Evolutionary conservation across 2,888 invertebrate species (phyloP).

Genomic region (Tipula helvola): DNA sequence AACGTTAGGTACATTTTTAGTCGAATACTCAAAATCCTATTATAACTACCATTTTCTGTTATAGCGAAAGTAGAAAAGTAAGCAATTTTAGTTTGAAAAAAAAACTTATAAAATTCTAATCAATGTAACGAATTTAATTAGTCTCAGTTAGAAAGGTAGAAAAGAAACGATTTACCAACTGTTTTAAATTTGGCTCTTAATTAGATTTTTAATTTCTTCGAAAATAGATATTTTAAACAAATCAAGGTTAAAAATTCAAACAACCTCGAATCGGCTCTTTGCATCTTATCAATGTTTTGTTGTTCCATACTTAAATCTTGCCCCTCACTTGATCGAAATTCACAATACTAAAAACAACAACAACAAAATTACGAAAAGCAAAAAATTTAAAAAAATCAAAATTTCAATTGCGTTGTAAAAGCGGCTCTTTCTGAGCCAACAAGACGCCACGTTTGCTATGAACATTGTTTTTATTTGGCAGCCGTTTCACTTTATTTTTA

Average conservation of each 20-base stretch:
- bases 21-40: too few relatives aligned
- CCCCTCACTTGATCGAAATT: too few relatives aligned
- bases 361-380: not conserved
- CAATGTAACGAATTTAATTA: not conserved
- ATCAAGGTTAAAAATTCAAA: too few relatives aligned
- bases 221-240: too few relatives aligned
- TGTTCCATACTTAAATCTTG: too few relatives aligned
- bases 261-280: too few relatives aligned
- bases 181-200: too few relatives aligned
- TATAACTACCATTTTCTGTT: too few relatives aligned
- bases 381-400: not conserved
- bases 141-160: not conserved
- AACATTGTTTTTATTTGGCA: not conserved
- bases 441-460: conserved; percentile 8
- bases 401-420: not conserved
- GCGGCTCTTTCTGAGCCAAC: not conserved
- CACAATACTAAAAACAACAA: not conserved
- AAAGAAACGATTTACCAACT: not conserved
- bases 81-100: not conserved
- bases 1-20: too few relatives aligned
- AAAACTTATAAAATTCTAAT: too few relatives aligned
- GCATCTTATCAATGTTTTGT: too few relatives aligned
- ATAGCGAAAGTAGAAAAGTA: not conserved
- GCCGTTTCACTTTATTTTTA: not conserved
- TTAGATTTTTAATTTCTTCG: too few relatives aligned